Evolutionary conservation across 2,113 vertebrate species (phyloP), one percentile per base, ranked within the genome.

Genomic region (Pelobates fuscus): DNA sequence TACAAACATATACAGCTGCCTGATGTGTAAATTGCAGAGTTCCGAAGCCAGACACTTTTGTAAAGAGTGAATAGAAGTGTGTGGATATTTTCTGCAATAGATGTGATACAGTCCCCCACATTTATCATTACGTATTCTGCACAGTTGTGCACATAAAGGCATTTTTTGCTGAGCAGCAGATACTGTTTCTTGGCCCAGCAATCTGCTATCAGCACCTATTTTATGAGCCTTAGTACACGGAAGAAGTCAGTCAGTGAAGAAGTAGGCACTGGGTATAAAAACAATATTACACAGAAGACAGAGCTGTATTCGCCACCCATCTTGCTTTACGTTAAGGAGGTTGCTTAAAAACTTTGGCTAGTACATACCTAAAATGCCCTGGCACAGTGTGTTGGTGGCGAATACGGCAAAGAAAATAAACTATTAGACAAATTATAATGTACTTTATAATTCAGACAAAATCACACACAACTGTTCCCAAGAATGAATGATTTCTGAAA

Each of bases 401-500:
- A 49, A 49, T 5, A 18, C 44, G 44, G 44, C 44, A 49, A 49
- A 11, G 2, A 49, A 49, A 49, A 49, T 1, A 49, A 17, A 49
- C 44, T 14, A 14, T 5, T 4, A 14, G 44, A 49, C 44, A 18
- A 12, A 18, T 14, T 14, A 17, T 14, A 15, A 12, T 18, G 8
- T 14, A 1, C 12, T 49, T 17, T 17, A 17, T 49, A 49, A 49
- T 12, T 55, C 21, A 37, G 15, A 58, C 1, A 21, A 26, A 71
- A 18, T 30, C 18, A 15, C 23, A 52, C 67, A 67, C 77, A 74
- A 82, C 25, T 77, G 84, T 88, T 82, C 84, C 86, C 86, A 87
- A 85, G 85, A 85, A 83, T 80, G 85, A 85, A 80, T 90, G 85
- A 87, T 89, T 90, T 86, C 84, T 74, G 84, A 88, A n/a, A n/a